These are phyloP conservation scores for Aproaerema taeniolella DNA, from an alignment of 2,888 invertebrate genomes.

Conservation along the genomic window DNA sequence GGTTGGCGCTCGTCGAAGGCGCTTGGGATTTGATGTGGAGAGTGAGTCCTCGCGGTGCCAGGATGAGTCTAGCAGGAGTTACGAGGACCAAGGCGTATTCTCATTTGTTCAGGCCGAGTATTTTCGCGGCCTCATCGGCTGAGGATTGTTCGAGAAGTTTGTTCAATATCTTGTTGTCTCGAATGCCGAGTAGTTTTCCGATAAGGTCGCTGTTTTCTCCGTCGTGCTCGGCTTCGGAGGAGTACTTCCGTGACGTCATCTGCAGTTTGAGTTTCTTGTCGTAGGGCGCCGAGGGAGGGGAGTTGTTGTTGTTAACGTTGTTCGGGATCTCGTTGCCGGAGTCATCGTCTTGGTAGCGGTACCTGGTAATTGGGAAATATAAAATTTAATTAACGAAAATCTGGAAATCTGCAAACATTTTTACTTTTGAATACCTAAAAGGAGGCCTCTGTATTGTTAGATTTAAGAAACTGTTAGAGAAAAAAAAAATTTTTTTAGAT, in stretches of 20 bases:
- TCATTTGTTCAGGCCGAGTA: slow-evolving; percentile 88
- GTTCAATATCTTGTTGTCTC: slow-evolving; percentile 90
- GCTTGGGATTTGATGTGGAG: slow-evolving; percentile 32
- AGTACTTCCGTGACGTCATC: slow-evolving; percentile 69
- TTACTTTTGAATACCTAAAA: too few relatives aligned
- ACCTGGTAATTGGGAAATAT: slow-evolving; percentile 42
- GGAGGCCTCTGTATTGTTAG: too few relatives aligned
- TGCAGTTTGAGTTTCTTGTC: slow-evolving; percentile 72
- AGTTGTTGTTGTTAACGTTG: slow-evolving; percentile 75
- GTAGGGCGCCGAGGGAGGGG: slow-evolving; percentile 73
- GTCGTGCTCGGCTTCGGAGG: slow-evolving; percentile 67
- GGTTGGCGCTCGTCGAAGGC: slow-evolving; percentile 29
- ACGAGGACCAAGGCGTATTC: slow-evolving; percentile 75
- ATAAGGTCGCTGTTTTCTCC: slow-evolving; percentile 86
- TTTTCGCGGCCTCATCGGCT: slow-evolving; percentile 90
- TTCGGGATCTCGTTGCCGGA: slow-evolving; percentile 65
- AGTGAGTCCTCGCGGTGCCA: slow-evolving; percentile 69
- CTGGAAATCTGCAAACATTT: too few relatives aligned
- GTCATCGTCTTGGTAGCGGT: slow-evolving; percentile 64
- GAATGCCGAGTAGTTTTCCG: slow-evolving; percentile 92
- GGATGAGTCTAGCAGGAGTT: slow-evolving; percentile 63
- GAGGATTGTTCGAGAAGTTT: slow-evolving; percentile 89
- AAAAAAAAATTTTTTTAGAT: neutral
- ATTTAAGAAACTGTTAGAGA: slow-evolving; percentile 6
- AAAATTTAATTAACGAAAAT: neutral